Base-by-base conservation (phyloP, 2,797 vertebrate species). In the Channallabes apus region DNA sequence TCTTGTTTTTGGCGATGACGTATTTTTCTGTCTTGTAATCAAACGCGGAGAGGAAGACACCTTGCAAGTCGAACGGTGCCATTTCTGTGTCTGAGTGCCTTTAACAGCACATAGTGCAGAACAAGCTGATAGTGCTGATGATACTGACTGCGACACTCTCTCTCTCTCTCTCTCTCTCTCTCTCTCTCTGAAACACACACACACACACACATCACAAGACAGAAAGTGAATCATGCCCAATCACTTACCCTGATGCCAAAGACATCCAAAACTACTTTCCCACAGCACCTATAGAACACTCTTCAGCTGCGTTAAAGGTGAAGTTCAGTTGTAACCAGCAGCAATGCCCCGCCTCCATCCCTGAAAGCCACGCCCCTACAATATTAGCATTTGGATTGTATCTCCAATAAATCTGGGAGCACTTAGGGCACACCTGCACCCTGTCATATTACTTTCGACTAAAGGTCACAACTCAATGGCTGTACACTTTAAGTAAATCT, bases 11-110 rank as follows among this genome's bases (percentile, higher is more conserved):
- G 6, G 96, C 95, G 32, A 96, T 94, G 58, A 98, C 94, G 79
- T 95, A 97, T 91, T 97, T 98, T 87, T 95, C 95, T 0, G 97
- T 99, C 91, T 96, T 98, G 87, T 99, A 99, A 90, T 98, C 94
- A 4, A 98, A 94, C 17, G 96, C 85, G 0, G 94, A 95, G 4
- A 93, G 75, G 51, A 93, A 91, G 0, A 92, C 75, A 56, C 85
- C 91, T 85, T 91, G 95, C 76, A 93, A 94, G 84, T 12, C 27
- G 24, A 41, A 69, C 58, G 61, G 67, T 4, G 92, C 91, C 94
- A 95, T 95, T 46, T n/a, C 64, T 83, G 51, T 62, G 20, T 14
- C 29, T 20, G 29, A 82, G 64, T 2, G 61, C 20, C 4, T 22
- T 32, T 14, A 29, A 24, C 2, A 24, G 27, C 75, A 6, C 75